Percentiles rank a stretch among this genome's conserved stretches.
Conservation (phyloP, 2,113 vertebrate genomes). For the Ardeotis arabs region DNA sequence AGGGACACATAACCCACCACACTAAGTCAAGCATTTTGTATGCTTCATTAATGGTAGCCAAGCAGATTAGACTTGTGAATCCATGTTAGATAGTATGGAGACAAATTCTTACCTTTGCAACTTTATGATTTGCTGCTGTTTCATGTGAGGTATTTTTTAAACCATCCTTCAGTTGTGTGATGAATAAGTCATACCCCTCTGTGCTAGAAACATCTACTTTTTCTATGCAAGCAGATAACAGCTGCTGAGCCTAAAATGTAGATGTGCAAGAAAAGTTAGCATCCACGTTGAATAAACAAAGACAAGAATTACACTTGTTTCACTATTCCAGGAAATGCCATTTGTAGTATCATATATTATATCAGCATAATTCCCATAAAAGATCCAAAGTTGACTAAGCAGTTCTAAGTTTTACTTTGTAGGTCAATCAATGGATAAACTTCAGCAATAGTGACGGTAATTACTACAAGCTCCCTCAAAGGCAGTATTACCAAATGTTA, state of each 20-base stretch:
- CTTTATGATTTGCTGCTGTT: constrained; percentile 99
- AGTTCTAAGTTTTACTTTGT: neutral
- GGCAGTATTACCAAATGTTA: neutral
- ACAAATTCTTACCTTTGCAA: constrained; percentile 90
- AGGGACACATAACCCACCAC: neutral
- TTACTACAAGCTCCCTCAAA: neutral
- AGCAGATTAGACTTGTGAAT: neutral
- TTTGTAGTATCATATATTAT: neutral
- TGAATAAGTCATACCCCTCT: constrained; percentile 96
- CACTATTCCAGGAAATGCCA: neutral
- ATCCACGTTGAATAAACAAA: accelerated
- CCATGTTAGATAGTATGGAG: neutral
- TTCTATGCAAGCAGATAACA: constrained; percentile 94
- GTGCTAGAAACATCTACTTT: constrained; percentile 96
- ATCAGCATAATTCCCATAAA: neutral
- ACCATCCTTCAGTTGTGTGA: constrained; percentile 96
- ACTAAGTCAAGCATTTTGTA: neutral
- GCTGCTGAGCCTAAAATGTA: constrained; percentile 89
- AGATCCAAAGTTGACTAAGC: neutral
- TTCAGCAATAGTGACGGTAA: neutral
- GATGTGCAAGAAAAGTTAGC: neutral
- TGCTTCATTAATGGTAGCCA: neutral
- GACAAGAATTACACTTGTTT: neutral
- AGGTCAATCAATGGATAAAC: neutral
- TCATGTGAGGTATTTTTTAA: constrained; percentile 99